Percentiles rank a stretch among this genome's conserved stretches.
Conservation (phyloP, 92 coral and sea anemone species). For the Porites evermanni region DNA sequence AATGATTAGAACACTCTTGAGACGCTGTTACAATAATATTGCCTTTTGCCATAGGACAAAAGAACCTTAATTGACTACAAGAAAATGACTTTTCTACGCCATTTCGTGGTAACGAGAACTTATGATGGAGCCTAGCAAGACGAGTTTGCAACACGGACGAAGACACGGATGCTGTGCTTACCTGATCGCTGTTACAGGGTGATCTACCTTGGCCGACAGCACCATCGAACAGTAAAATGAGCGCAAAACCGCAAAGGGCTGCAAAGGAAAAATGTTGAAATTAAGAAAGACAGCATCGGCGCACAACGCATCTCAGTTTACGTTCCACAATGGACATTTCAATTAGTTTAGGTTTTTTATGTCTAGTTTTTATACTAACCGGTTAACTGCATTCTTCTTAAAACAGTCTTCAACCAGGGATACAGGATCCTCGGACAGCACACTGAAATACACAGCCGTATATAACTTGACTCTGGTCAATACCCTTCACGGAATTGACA, state of each 20-base stretch:
- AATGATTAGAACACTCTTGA: too few species aligned
- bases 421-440: not conserved
- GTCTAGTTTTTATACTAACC: not conserved
- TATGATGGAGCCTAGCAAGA: too few species aligned
- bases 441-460: not conserved
- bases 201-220: not conserved
- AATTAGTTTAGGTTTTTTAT: not conserved
- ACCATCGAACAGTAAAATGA: not conserved
- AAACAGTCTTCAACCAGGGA: not conserved
- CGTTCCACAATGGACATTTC: not conserved
- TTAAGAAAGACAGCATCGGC: not conserved
- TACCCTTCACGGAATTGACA: not conserved
- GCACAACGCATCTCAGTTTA: too few species aligned
- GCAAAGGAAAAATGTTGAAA: not conserved
- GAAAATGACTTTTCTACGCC: too few species aligned
- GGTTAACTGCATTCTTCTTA: not conserved
- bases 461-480: slow-evolving; percentile 1
- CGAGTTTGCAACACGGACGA: not conserved
- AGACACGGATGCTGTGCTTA: not conserved
- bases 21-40: too few species aligned
- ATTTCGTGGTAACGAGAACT: too few species aligned
- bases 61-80: too few species aligned
- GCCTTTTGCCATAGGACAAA: too few species aligned
- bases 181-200: not conserved
- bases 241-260: slow-evolving; percentile 5